phyloP scores from a whole-genome alignment of 2,888 invertebrate genomes.

The Ophioninae sp. region DNA sequence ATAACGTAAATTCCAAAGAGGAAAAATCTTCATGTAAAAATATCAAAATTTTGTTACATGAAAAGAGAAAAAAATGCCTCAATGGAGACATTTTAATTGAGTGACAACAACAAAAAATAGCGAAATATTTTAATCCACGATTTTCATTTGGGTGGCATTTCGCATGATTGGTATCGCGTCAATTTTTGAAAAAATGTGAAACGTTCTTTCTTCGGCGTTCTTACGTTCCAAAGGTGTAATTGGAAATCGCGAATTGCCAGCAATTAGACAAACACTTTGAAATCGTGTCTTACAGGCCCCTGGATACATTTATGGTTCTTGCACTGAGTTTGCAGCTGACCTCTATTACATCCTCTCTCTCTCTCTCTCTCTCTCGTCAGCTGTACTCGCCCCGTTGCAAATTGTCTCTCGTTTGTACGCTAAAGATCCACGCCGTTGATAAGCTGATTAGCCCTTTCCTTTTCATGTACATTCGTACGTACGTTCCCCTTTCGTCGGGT shows the following conservation, averaged over 20 bases:
- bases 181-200: too few species aligned
- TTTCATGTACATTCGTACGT: constrained; percentile 11
- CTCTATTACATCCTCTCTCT: constrained; percentile 25
- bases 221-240: not conserved
- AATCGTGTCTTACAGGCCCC: constrained; percentile 24
- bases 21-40: too few species aligned
- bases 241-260: constrained; percentile 14
- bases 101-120: too few species aligned
- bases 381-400: constrained; percentile 20
- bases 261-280: constrained; percentile 35
- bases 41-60: too few species aligned
- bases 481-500: not conserved
- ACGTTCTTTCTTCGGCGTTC: not conserved
- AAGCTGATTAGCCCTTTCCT: constrained; percentile 63
- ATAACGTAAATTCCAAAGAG: too few species aligned
- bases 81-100: too few species aligned
- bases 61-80: too few species aligned
- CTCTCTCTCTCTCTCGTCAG: constrained; percentile 25
- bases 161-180: too few species aligned
- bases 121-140: too few species aligned
- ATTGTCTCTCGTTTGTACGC: constrained; percentile 51
- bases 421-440: constrained; percentile 55
- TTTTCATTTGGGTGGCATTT: too few species aligned
- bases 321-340: constrained; percentile 37
- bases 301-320: constrained; percentile 40